Evolutionary conservation across 2,113 vertebrate genomes (phyloP).

Genomic region (Regulus satrapa): DNA sequence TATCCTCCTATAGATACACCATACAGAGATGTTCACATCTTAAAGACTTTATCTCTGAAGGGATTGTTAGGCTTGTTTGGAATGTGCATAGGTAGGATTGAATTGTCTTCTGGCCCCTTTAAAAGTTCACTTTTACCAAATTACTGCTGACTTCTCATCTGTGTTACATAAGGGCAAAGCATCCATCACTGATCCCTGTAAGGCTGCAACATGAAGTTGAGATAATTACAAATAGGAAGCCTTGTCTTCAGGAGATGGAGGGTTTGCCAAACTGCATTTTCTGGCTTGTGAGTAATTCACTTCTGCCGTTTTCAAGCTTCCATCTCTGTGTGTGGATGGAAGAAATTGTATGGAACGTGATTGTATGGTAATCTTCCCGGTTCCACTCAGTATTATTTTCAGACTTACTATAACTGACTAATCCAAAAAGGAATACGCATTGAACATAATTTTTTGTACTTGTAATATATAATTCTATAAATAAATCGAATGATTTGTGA

Average conservation of each 20-base stretch:
- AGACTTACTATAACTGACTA: not conserved
- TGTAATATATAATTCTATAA: not conserved
- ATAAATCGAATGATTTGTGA: not conserved
- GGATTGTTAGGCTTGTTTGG: not conserved
- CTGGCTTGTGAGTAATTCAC: not conserved
- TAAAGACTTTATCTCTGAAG: not conserved
- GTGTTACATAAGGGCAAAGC: not conserved
- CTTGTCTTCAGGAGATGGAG: not conserved
- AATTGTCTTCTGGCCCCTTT: not conserved
- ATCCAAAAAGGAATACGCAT: not conserved
- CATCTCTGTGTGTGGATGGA: not conserved
- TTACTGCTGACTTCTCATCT: not conserved
- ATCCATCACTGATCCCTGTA: not conserved
- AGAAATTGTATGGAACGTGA: not conserved
- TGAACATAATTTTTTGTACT: not conserved
- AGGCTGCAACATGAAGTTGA: not conserved
- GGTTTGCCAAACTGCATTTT: not conserved
- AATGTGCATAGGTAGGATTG: not conserved
- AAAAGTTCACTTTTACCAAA: not conserved
- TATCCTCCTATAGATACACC: not conserved
- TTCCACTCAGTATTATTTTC: not conserved
- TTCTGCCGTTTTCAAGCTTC: not conserved
- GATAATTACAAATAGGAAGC: not conserved
- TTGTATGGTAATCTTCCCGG: not conserved
- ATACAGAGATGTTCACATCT: not conserved